Conservation (phyloP, 2,888 invertebrate species). For the Metalampra italica region DNA sequence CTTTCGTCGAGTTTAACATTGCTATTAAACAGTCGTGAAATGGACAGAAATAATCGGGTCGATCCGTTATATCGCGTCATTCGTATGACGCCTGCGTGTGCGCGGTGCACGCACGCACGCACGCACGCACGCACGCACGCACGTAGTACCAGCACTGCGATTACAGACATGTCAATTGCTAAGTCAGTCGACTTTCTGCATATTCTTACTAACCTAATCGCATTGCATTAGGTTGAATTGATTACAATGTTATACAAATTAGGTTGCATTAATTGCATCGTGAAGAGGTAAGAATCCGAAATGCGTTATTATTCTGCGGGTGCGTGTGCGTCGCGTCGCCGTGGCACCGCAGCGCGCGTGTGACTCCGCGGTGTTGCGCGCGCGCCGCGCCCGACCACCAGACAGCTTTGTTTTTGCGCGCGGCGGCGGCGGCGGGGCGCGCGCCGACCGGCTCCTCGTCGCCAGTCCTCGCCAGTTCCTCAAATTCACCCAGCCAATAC, state of each 20-base stretch:
- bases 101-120: conserved; percentile 60
- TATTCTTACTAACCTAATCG: conserved; percentile 52
- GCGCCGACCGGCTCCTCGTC: conserved; percentile 20
- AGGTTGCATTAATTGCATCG: conserved; percentile 11
- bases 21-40: conserved; percentile 78
- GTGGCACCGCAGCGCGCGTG: conserved; percentile 13
- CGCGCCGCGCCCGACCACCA: conserved; percentile 45
- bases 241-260: conserved; percentile 33
- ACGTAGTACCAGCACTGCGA: too few relatives aligned
- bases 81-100: conserved; percentile 69
- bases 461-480: conserved; percentile 53
- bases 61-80: conserved; percentile 75
- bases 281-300: neutral
- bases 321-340: conserved; percentile 5
- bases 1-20: conserved; percentile 76
- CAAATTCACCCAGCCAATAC: conserved; percentile 59
- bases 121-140: too few relatives aligned
- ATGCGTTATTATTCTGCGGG: conserved; percentile 12
- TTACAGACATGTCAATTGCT: conserved; percentile 51
- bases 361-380: conserved; percentile 27
- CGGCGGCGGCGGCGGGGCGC: conserved; percentile 54
- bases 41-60: conserved; percentile 77
- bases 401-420: conserved; percentile 67
- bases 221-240: conserved; percentile 32
- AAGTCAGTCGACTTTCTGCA: conserved; percentile 49